Base-by-base conservation (phyloP, 1,140 invertebrate genomes). In the Drosophila yakuba region DNA sequence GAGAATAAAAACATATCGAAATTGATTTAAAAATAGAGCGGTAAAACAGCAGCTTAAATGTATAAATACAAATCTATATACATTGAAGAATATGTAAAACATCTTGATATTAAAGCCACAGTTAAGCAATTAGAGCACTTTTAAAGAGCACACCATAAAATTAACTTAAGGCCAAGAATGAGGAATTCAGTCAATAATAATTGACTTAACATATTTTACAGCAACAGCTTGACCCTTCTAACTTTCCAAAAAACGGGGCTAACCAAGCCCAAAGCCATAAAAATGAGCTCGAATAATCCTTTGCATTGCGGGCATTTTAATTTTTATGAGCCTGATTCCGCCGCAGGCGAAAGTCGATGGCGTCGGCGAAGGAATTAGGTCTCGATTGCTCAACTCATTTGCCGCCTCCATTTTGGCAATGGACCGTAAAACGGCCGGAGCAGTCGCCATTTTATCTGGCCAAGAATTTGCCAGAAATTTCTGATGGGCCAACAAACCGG, bases 351-450 rank as follows among this genome's bases (percentile, higher is more conserved):
- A 54, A 68, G 78, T 45, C 52, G 23, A 36, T 28, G 64, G 69
- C 58, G 66, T 54, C 48, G 14, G 63, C 63, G n/a, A 71, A 58
- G 64, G 58, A 80, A 89, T 80, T 89, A 80, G 80, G 77, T 64
- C 83, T 73, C 83, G 72, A 86, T 86, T 72, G 79, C 77, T 74
- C 81, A 74, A 85, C 71, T 85, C 78, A 81, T 77, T 80, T 80
- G 78, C 44, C 57, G 67, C 68, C 59, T 74, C 78, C 54, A 59
- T 63, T 78, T 55, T 47, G 68, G 77, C 81, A 89, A 89, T 89
- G 84, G 78, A 77, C 85, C 85, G 80, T 84, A 84, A 83, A 89
- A 80, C 56, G 59, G 62, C 45, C 48, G 32, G 68, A 69, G 57
- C 41, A 28, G 55, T 38, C 48, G 55, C 51, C 15, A 39, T 25